phyloP scores from a whole-genome alignment of 2,888 invertebrate species.

The Cheilosia grossa region DNA sequence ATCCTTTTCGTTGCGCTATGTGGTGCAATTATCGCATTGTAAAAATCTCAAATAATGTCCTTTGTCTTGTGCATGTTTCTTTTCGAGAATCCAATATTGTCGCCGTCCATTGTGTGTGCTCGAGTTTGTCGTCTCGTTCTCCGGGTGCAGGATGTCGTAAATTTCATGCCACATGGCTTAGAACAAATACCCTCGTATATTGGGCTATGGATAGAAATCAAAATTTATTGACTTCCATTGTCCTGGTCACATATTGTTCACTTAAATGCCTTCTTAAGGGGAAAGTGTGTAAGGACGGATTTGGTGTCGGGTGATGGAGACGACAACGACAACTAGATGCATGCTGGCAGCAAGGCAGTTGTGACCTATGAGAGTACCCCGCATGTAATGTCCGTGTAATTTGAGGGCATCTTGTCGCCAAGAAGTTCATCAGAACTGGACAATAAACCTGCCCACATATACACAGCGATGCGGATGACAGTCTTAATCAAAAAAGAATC shows the following conservation, averaged over 20 bases:
- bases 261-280: slow-evolving; percentile 65
- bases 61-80: slow-evolving; percentile 49
- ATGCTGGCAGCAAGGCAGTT: slow-evolving; percentile 51
- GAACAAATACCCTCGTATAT: slow-evolving; percentile 43
- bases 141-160: slow-evolving; percentile 72
- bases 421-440: slow-evolving; percentile 44
- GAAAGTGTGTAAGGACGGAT: slow-evolving; percentile 46
- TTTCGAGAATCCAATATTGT: slow-evolving; percentile 65
- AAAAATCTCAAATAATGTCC: slow-evolving; percentile 70
- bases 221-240: slow-evolving; percentile 71
- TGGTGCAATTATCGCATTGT: slow-evolving; percentile 74
- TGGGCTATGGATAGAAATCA: slow-evolving; percentile 59
- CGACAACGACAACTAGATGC: slow-evolving; percentile 55
- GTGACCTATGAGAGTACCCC: slow-evolving; percentile 29
- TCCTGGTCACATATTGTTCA: slow-evolving; percentile 66
- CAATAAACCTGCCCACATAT: slow-evolving; percentile 9
- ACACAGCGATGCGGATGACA: not conserved
- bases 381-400: slow-evolving; percentile 57
- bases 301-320: slow-evolving; percentile 34
- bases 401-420: slow-evolving; percentile 24
- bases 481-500: not conserved
- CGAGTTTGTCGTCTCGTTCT: slow-evolving; percentile 62
- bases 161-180: slow-evolving; percentile 53
- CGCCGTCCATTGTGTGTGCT: slow-evolving; percentile 50
- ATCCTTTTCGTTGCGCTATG: slow-evolving; percentile 65